Conservation (phyloP, 2,113 vertebrate genomes). For the Alosa alosa region DNA sequence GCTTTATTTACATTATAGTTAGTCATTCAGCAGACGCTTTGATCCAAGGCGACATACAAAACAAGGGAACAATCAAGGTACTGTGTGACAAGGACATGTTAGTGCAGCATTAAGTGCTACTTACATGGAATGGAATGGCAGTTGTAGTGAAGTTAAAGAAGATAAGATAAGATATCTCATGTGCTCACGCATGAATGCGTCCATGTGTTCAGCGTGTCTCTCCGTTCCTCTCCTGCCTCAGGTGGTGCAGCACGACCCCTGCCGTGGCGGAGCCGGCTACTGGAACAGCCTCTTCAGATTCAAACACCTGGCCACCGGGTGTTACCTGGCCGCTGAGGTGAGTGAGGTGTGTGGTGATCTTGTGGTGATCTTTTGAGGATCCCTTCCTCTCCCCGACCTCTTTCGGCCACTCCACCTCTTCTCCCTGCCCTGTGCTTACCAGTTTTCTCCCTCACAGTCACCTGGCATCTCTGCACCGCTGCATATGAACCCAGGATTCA, state of each 20-base stretch:
- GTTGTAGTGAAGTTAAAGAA: no score
- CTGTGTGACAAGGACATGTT: no score
- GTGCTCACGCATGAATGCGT: no score
- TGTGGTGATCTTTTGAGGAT: background rate
- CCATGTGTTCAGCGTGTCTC: background rate
- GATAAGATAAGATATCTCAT: no score
- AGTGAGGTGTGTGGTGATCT: slow-evolving; percentile 63
- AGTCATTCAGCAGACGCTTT: no score
- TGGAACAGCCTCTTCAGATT: slow-evolving; percentile 99
- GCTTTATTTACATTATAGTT: no score
- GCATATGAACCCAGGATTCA: background rate
- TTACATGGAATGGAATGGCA: no score
- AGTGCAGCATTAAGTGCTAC: no score
- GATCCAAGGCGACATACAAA: no score
- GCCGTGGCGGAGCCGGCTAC: slow-evolving; percentile 92
- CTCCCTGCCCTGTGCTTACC: background rate
- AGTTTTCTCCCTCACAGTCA: background rate
- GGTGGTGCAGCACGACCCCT: slow-evolving; percentile 94
- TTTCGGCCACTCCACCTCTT: background rate
- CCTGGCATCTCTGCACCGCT: background rate
- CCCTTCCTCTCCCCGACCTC: background rate
- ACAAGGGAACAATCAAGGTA: no score
- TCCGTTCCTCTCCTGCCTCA: slow-evolving; percentile 31
- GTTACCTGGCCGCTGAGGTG: slow-evolving; percentile 94
- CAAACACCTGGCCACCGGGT: slow-evolving; percentile 95